Conservation (phyloP, 2,113 vertebrate genomes). For the Caretta caretta region DNA sequence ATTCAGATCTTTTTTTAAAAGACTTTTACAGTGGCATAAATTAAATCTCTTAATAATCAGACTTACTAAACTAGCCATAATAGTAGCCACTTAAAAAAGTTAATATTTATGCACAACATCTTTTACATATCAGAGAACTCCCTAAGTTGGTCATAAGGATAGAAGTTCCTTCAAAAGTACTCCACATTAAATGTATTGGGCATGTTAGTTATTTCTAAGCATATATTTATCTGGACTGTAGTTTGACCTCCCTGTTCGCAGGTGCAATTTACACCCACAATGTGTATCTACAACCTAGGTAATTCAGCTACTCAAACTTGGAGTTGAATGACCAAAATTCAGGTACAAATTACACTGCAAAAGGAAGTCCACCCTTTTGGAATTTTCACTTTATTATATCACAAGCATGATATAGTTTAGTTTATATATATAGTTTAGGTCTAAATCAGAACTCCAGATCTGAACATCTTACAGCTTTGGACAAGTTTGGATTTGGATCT, state of each 20-base stretch:
- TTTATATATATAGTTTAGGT: background rate
- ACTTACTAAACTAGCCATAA: background rate
- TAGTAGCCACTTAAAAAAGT: background rate
- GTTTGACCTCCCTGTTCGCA: background rate
- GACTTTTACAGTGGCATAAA: background rate
- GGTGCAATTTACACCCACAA: background rate
- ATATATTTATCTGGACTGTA: background rate
- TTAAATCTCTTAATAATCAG: background rate
- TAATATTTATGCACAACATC: background rate
- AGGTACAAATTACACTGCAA: background rate
- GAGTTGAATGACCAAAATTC: background rate
- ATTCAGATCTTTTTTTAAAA: background rate
- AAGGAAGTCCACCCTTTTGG: background rate
- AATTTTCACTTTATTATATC: no score
- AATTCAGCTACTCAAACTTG: background rate
- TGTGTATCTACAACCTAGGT: background rate
- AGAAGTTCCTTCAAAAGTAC: background rate
- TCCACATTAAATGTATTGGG: background rate
- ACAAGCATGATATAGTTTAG: no score
- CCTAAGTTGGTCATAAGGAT: background rate
- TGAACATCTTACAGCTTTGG: background rate
- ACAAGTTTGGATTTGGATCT: background rate
- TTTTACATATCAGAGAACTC: background rate
- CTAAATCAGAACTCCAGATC: background rate
- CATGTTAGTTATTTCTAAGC: background rate